Conservation (phyloP, 2,888 invertebrate species). For the Erannis defoliaria region DNA sequence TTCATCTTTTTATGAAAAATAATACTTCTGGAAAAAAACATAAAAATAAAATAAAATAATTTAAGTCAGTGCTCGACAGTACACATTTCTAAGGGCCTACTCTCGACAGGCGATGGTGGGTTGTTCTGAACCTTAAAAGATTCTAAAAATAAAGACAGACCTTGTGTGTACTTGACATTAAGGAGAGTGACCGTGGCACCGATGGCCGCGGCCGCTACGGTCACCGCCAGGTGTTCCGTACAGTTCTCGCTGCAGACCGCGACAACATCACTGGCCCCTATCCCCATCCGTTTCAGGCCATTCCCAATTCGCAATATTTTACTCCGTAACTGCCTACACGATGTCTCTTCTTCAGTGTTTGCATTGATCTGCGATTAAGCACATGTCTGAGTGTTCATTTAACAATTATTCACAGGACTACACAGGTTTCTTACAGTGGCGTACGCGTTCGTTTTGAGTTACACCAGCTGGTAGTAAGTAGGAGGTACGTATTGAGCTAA, state of each 20-base stretch:
- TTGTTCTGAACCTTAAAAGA: no score
- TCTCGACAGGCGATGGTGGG: no score
- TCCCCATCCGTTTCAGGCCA: not conserved
- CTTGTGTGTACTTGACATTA: constrained; percentile 79
- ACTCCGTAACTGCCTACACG: not conserved
- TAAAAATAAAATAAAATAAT: no score
- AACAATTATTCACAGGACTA: not conserved
- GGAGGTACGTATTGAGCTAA: no score
- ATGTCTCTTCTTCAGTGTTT: not conserved
- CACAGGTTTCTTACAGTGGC: not conserved
- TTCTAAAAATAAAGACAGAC: no score
- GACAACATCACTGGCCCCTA: constrained; percentile 70
- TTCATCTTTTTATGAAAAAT: no score
- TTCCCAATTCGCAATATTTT: constrained; percentile 1
- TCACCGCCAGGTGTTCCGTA: constrained; percentile 75
- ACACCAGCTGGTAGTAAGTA: no score
- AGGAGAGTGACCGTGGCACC: constrained; percentile 83
- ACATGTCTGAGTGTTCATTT: not conserved
- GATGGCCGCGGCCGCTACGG: constrained; percentile 65
- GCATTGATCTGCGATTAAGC: constrained; percentile 12
- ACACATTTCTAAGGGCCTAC: no score
- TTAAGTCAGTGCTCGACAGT: no score
- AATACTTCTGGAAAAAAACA: no score
- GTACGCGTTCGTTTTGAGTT: no score
- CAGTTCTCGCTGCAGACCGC: constrained; percentile 85